Conservation (phyloP, 1,140 invertebrate genomes). For the Idris sp. region DNA sequence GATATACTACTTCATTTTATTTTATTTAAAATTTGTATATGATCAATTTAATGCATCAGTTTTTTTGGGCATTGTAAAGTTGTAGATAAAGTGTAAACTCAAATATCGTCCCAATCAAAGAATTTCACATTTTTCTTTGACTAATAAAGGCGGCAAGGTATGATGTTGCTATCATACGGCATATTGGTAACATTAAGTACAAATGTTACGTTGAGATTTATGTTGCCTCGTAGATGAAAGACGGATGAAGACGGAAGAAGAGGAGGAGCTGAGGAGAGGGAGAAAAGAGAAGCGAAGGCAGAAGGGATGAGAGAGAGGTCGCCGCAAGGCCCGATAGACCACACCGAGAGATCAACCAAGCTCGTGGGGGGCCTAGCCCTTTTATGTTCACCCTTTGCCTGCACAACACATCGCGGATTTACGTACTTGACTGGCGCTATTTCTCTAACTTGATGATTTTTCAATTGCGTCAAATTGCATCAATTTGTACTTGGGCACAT, state of each 20-base stretch:
- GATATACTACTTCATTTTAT: no score
- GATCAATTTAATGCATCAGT: no score
- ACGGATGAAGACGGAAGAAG: slow-evolving; percentile 43
- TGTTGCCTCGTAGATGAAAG: slow-evolving; percentile 64
- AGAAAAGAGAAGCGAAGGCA: slow-evolving; percentile 49
- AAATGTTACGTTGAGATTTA: slow-evolving; percentile 75
- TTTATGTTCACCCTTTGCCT: slow-evolving; percentile 47
- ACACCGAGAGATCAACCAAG: slow-evolving; percentile 69
- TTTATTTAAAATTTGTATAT: no score
- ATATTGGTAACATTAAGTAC: slow-evolving; percentile 76
- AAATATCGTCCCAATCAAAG: slow-evolving; percentile 27
- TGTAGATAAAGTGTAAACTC: slow-evolving; percentile 22
- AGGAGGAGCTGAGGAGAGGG: slow-evolving; percentile 37
- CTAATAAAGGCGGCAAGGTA: slow-evolving; percentile 66
- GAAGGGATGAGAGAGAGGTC: slow-evolving; percentile 76
- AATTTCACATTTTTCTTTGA: slow-evolving; percentile 14
- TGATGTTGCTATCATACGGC: slow-evolving; percentile 64
- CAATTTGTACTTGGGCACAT: no score
- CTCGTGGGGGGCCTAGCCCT: slow-evolving; percentile 70
- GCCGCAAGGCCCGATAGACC: slow-evolving; percentile 74
- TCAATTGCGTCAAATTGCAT: no score
- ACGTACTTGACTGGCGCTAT: slow-evolving; percentile 6
- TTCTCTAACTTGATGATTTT: slow-evolving; percentile 2
- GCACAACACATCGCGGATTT: slow-evolving; percentile 6
- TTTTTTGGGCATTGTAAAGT: slow-evolving; percentile 29